phyloP scores from a whole-genome alignment of 2,797 vertebrate genomes.

The Myotis planiceps region DNA sequence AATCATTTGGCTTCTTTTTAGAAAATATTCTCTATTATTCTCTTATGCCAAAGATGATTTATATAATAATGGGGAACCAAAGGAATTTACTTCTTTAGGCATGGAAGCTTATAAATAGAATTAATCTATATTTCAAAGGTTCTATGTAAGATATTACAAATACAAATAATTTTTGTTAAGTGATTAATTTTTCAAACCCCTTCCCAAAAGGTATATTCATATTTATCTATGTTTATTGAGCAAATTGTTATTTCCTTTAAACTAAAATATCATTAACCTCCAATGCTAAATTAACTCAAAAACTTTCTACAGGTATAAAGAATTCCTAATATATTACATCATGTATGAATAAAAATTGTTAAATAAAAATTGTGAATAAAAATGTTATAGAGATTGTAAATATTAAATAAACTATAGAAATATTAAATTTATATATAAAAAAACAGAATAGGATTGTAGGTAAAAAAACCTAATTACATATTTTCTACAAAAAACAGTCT shows the following conservation, averaged over 20 bases:
- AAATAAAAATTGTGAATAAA: not conserved
- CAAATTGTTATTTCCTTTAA: not conserved
- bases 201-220: not conserved
- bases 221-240: not conserved
- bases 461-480: not conserved
- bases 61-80: not conserved
- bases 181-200: not conserved
- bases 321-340: not conserved
- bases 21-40: not conserved
- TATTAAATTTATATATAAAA: not conserved
- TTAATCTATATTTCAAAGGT: not conserved
- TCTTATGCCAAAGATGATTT: not conserved
- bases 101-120: not conserved
- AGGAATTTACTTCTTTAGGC: not conserved
- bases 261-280: not conserved
- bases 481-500: not conserved
- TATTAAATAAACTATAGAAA: not conserved
- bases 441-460: not conserved
- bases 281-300: constrained; percentile 29
- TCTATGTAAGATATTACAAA: not conserved
- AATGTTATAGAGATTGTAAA: not conserved
- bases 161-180: not conserved
- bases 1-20: not conserved
- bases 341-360: no score
- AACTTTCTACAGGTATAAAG: not conserved